Conservation (phyloP, 2,888 invertebrate genomes). For the Norana najaformis region DNA sequence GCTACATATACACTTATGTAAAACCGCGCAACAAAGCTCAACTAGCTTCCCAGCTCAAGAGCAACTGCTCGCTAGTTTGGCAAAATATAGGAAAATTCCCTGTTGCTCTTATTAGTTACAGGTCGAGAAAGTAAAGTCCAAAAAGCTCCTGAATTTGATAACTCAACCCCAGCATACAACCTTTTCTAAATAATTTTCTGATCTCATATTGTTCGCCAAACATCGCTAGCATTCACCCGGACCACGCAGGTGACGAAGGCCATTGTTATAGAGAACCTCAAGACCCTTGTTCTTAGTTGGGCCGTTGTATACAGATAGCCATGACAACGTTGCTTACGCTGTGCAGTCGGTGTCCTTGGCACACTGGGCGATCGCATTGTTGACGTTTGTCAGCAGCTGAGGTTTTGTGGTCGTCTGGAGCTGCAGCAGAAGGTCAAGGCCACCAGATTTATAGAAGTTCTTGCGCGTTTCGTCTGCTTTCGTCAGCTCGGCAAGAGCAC, state of each 20-base stretch:
- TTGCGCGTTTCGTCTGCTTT: slow-evolving; percentile 78
- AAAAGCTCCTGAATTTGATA: neutral
- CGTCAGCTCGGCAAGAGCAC: slow-evolving; percentile 84
- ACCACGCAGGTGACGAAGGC: neutral
- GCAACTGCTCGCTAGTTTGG: neutral
- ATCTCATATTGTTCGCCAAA: neutral
- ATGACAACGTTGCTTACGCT: slow-evolving; percentile 53
- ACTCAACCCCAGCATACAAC: neutral
- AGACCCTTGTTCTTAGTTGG: neutral
- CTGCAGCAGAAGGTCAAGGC: slow-evolving; percentile 77
- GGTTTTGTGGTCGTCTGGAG: slow-evolving; percentile 77
- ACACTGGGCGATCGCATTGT: slow-evolving; percentile 62
- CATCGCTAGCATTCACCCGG: neutral
- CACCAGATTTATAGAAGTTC: slow-evolving; percentile 70
- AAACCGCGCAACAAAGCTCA: too few relatives aligned
- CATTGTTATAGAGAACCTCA: neutral
- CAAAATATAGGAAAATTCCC: neutral
- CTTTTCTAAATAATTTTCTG: neutral
- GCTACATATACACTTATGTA: neutral
- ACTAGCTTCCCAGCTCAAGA: too few relatives aligned
- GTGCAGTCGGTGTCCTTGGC: slow-evolving; percentile 64
- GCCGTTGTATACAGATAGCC: neutral
- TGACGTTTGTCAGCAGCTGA: slow-evolving; percentile 62
- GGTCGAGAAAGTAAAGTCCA: neutral
- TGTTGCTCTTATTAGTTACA: neutral